Conservation (phyloP, 1,140 invertebrate genomes). For the Papilio glaucus region DNA sequence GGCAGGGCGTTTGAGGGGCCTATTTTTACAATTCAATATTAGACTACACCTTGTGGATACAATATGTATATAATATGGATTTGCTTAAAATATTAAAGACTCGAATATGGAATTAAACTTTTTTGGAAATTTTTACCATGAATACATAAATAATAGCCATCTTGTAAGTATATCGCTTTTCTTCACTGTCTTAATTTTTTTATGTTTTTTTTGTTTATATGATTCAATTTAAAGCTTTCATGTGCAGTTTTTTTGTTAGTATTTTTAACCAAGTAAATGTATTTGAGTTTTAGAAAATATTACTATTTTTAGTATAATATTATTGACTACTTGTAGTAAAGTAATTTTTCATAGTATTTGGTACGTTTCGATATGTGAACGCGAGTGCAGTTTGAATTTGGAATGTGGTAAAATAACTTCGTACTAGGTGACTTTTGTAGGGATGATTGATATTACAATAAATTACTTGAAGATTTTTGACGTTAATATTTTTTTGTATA, state of each 20-base stretch:
- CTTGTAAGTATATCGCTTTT: slow-evolving; percentile 14
- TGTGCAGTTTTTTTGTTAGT: slow-evolving; percentile 44
- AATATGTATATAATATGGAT: slow-evolving; percentile 32
- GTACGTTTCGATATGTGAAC: slow-evolving; percentile 26
- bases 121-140: slow-evolving; percentile 46
- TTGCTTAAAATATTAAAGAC: slow-evolving; percentile 36
- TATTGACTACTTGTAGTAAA: slow-evolving; percentile 29
- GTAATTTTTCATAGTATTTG: slow-evolving; percentile 25
- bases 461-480: not conserved
- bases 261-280: slow-evolving; percentile 53
- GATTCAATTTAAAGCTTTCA: slow-evolving; percentile 30
- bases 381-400: slow-evolving; percentile 35
- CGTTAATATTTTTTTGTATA: not conserved
- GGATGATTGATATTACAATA: not conserved
- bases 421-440: not conserved
- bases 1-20: slow-evolving; percentile 28
- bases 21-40: slow-evolving; percentile 35
- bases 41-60: slow-evolving; percentile 36
- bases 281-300: slow-evolving; percentile 61
- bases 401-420: not conserved
- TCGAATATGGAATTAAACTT: slow-evolving; percentile 45
- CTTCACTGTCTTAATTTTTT: not conserved
- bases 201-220: not conserved
- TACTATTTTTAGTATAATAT: slow-evolving; percentile 41
- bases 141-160: slow-evolving; percentile 25